A percentile compares a stretch with the other conserved stretches of the same genome.
phyloP scores from a whole-genome alignment of 2,797 vertebrate genomes.

The Macropodus opercularis region DNA sequence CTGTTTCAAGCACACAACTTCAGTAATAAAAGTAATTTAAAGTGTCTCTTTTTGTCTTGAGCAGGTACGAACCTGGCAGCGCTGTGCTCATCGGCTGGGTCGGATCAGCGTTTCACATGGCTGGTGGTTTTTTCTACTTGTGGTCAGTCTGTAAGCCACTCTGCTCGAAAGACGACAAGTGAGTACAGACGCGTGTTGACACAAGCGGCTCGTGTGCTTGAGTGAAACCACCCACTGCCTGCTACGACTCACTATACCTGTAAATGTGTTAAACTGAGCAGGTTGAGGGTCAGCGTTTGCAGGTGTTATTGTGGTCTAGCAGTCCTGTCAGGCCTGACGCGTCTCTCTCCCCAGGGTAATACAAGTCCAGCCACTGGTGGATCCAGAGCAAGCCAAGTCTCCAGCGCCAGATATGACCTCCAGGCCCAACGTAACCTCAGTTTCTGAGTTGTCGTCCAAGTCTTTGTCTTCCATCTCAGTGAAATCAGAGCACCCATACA shows the following conservation, averaged over 20 bases:
- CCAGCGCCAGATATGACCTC: conserved; percentile 63
- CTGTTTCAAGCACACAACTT: neutral
- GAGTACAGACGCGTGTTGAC: conserved; percentile 39
- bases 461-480: conserved; percentile 64
- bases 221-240: no score
- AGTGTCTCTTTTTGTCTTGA: neutral
- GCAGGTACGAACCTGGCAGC: conserved; percentile 92
- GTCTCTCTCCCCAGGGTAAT: conserved; percentile 43
- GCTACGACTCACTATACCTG: no score
- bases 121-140: conserved; percentile 91
- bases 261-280: no score
- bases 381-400: conserved; percentile 52
- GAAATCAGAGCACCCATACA: conserved; percentile 29
- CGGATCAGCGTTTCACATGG: conserved; percentile 87
- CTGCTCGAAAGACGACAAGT: conserved; percentile 60
- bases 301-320: neutral
- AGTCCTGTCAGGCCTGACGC: neutral
- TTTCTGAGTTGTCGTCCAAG: conserved; percentile 68
- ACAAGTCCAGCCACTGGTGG: conserved; percentile 11
- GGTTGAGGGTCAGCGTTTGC: no score
- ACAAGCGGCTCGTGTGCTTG: no score
- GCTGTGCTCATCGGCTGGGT: conserved; percentile 96
- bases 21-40: neutral
- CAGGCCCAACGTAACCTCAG: conserved; percentile 64
- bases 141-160: conserved; percentile 78